Evolutionary conservation across 2,113 vertebrate species (phyloP).

Genomic region (Corythaixoides concolor): DNA sequence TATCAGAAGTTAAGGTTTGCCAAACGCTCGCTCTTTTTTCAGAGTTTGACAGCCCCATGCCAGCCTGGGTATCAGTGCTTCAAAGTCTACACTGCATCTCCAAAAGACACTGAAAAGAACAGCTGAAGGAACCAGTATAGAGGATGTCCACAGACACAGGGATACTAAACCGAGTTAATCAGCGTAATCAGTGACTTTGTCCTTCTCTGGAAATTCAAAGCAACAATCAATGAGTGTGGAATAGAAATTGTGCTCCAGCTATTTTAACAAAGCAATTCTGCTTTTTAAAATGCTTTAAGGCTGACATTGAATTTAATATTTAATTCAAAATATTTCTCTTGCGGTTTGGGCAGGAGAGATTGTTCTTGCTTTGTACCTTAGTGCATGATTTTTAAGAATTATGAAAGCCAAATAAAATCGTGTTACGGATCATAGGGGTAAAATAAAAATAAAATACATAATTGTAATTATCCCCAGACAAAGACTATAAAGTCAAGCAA

Average conservation of each 20-base stretch:
- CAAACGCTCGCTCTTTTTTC: neutral
- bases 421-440: neutral
- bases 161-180: neutral
- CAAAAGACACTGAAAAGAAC: neutral
- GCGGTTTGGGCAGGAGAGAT: neutral
- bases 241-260: neutral
- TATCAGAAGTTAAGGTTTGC: neutral
- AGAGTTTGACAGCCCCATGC: neutral
- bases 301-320: neutral
- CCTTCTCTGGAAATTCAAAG: neutral
- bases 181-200: neutral
- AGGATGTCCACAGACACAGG: neutral
- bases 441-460: neutral
- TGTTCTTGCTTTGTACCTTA: neutral
- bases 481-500: neutral
- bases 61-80: neutral
- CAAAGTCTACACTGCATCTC: neutral
- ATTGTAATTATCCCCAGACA: conserved; percentile 11
- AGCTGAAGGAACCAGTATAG: neutral
- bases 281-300: neutral
- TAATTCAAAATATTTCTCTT: neutral
- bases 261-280: neutral
- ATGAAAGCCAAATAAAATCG: neutral
- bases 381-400: neutral
- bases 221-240: neutral